Evolutionary conservation across 2,113 vertebrate genomes (phyloP), one percentile per base, ranked within the genome.

Genomic region (Campylomormyrus tamandua): DNA sequence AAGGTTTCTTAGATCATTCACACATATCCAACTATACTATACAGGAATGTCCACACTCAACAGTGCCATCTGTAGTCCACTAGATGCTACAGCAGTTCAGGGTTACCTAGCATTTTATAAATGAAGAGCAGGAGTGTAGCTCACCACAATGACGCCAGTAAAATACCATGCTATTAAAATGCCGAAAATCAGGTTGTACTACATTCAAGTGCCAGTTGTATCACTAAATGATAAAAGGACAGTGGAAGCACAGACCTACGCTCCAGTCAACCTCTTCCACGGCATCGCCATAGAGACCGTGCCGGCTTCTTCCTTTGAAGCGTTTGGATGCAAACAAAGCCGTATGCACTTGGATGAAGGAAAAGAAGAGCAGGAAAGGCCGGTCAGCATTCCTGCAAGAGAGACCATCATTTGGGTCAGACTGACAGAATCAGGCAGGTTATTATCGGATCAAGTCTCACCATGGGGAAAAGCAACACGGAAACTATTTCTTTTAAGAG

Each of bases 211-310:
- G 21, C 24, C 19, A 84, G 45, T 8, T 48, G 45, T 10, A 2
- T 39, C 35, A n/a, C 19, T 45, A 84, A 48, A n/a, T 24, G 45
- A 21, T 48, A 48, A n/a, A 46, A 48, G 7, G 8, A 27, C 19
- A 48, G 19, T 15, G 45, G 39, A 84, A 3, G 24, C 86, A 92
- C 94, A 1, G 93, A 99, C 98, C 98, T 0, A 99, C 94, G 17
- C 97, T 97, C 97, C 97, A 98, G 93, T 99, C 98, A 95, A 98
- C 96, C 91, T 99, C 97, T 52, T 97, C 97, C 17, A 96, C 95
- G 0, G 96, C 94, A 46, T 98, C 97, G 0, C 98, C 98, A 2
- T 98, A 98, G 45, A 95, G 87, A 2, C 97, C 97, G 2, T 98
- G 97, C 0, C 53, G 90, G 91, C 97, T 98, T 0, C 92, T 96